Conservation (phyloP, 2,888 invertebrate genomes). For the Aradus depressus region DNA sequence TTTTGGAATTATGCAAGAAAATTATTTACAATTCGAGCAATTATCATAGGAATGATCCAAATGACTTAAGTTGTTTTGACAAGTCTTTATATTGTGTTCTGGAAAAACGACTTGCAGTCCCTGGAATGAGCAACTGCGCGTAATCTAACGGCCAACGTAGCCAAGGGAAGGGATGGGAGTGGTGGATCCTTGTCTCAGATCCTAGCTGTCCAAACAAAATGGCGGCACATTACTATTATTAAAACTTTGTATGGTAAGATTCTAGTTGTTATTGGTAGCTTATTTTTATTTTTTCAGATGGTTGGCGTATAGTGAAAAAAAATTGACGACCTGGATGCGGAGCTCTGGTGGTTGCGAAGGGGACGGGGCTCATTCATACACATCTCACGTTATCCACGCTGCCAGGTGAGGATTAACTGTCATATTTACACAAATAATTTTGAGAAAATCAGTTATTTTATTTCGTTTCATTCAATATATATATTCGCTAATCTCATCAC, state of each 20-base stretch:
- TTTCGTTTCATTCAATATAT: neutral
- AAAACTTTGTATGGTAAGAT: conserved; percentile 1
- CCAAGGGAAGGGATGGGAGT: too few species aligned
- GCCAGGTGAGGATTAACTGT: conserved; percentile 53
- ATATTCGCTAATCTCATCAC: neutral
- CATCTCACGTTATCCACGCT: conserved; percentile 86
- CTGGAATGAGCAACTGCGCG: too few species aligned
- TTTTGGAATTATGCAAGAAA: too few species aligned
- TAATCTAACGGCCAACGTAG: too few species aligned
- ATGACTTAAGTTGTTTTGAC: too few species aligned
- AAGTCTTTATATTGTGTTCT: too few species aligned
- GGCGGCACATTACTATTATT: neutral
- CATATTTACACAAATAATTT: neutral
- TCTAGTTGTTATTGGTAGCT: neutral
- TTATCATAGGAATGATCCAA: too few species aligned
- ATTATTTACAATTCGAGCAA: too few species aligned
- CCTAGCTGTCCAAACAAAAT: too few species aligned
- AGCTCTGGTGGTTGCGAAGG: conserved; percentile 72
- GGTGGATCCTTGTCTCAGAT: too few species aligned
- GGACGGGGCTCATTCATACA: conserved; percentile 77
- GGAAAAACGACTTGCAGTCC: too few species aligned
- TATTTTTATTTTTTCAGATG: conserved; percentile 35
- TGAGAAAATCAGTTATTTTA: neutral
- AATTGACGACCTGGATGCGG: conserved; percentile 61
- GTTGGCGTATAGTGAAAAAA: conserved; percentile 65